Base-by-base conservation (phyloP, 2,113 vertebrate species). In the Sphyrna mokarran region DNA sequence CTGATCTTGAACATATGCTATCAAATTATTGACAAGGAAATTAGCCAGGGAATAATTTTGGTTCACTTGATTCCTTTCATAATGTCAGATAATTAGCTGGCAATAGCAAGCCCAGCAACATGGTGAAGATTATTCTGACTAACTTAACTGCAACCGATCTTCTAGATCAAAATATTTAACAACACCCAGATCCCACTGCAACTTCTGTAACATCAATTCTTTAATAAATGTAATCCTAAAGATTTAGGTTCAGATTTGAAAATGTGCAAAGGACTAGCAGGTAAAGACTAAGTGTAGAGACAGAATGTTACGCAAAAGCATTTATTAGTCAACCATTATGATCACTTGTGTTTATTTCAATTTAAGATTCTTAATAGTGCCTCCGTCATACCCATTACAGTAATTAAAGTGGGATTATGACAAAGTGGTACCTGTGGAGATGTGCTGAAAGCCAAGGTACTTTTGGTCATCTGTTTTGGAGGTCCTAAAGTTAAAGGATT, bases 401-500 rank as follows among this genome's bases (percentile, higher is more conserved):
- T 91, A 91, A 89, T 91, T 61, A 63, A 91, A 91, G 61, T 63
- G 26, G 87, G 29, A 63, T 63, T 91, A 91, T 91, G 87, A 33
- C 87, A 91, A 91, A 91, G 86, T 63, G 13, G 54, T 91, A 91
- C 58, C 87, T 63, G 58, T 20, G 87, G 54, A 91, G 58, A 33
- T 91, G 48, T 89, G 86, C 86, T 89, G 86, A 89, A 89, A 58
- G 48, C 86, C 86, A 89, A 91, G 58, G 87, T 54, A 89, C 86
- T 58, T 89, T 89, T 33, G 86, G 86, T 89, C 86, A 89, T 89
- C 86, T 89, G 48, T 91, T 91, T 91, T 91, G 87, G 54, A 63
- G 33, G 87, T 58, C 48, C 86, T 89, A 89, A 89, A 89, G 86
- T 91, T 91, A 91, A 63, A 91, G 87, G 87, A 63, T 91, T 91